Percentiles rank a stretch among this genome's conserved stretches.
phyloP scores from a whole-genome alignment of 2,888 invertebrate species.

The Drosophila birchii region DNA sequence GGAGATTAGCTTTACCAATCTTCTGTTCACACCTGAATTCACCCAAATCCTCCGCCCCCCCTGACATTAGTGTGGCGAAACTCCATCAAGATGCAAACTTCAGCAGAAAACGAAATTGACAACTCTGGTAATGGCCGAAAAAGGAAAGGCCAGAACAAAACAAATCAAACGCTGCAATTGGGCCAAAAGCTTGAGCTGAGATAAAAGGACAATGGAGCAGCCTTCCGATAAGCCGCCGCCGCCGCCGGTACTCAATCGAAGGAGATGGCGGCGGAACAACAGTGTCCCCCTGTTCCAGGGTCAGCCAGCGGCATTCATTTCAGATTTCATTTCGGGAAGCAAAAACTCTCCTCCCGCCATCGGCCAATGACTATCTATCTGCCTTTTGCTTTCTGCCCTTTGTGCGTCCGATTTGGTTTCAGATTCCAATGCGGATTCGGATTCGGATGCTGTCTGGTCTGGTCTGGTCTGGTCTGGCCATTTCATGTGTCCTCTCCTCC shows the following conservation, averaged over 20 bases:
- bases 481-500: conserved; percentile 43
- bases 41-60: conserved; percentile 5
- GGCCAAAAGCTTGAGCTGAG: conserved; percentile 9
- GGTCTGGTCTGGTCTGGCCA: conserved; percentile 36
- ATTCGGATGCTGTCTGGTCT: conserved; percentile 29
- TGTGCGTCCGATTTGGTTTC: conserved; percentile 45
- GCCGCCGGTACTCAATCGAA: conserved; percentile 10
- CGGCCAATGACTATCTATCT: conserved; percentile 57
- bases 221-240: conserved; percentile 50
- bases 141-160: conserved; percentile 15
- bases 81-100: conserved; percentile 29
- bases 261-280: conserved; percentile 25
- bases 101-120: conserved; percentile 30
- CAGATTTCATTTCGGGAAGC: conserved; percentile 65
- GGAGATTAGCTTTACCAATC: not conserved
- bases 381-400: conserved; percentile 54
- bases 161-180: conserved; percentile 51
- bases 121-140: conserved; percentile 27
- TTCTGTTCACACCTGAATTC: conserved; percentile 14
- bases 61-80: conserved; percentile 1
- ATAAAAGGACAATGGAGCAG: conserved; percentile 14
- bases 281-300: conserved; percentile 21
- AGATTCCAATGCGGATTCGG: conserved; percentile 26
- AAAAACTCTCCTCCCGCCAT: conserved; percentile 26
- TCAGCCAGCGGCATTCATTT: conserved; percentile 58